Conservation (phyloP, 2,888 invertebrate species). For the Gymnoscelis rufifasciata region DNA sequence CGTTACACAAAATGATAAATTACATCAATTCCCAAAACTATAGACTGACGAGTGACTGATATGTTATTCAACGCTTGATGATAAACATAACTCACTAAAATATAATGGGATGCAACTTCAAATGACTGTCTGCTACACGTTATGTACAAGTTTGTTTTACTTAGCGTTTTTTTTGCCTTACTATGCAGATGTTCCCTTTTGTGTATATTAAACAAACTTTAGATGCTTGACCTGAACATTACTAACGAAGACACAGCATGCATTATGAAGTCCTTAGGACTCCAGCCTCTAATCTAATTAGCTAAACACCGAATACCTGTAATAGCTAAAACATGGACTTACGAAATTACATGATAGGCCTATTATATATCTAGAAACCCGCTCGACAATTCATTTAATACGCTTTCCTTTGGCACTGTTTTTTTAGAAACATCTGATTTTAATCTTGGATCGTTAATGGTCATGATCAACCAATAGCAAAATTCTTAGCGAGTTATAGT, state of each 20-base stretch:
- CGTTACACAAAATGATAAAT: too few species aligned
- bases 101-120: background rate
- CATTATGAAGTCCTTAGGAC: constrained; percentile 43
- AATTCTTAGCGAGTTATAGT: too few species aligned
- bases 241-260: constrained; percentile 40
- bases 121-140: background rate
- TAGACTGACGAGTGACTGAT: constrained; percentile 47
- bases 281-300: constrained; percentile 54
- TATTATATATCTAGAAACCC: constrained; percentile 40
- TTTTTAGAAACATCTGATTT: constrained; percentile 3
- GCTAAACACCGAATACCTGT: constrained; percentile 69
- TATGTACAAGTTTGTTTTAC: background rate
- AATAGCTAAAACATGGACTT: constrained; percentile 54
- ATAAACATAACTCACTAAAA: constrained; percentile 13
- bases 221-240: background rate
- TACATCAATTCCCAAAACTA: constrained; percentile 26
- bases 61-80: constrained; percentile 50
- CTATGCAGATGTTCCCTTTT: background rate
- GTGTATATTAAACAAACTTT: background rate
- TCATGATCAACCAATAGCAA: too few species aligned
- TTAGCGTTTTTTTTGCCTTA: too few species aligned
- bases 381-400: constrained; percentile 5
- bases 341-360: constrained; percentile 59
- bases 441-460: too few species aligned
- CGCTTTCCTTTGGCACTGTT: constrained; percentile 24